Evolutionary conservation across 2,797 vertebrate species (phyloP).

Genomic region (Diceros bicornis): DNA sequence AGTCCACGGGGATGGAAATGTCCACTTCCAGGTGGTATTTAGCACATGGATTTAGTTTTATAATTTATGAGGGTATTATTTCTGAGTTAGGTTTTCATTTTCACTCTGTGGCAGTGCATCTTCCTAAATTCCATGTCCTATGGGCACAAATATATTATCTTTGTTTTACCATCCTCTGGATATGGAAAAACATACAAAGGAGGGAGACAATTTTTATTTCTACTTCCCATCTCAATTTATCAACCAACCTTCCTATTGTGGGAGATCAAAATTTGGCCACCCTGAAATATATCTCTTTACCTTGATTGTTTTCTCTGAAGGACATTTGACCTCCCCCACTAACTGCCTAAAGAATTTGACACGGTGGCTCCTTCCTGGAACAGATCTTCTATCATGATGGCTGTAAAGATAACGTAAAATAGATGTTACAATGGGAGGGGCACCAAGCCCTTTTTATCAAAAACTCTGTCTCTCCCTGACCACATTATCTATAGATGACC

Average conservation of each 20-base stretch:
- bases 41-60: neutral
- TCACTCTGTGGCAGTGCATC: neutral
- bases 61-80: neutral
- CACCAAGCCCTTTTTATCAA: no score
- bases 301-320: no score
- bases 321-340: no score
- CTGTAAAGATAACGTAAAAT: no score
- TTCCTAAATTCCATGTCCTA: constrained; percentile 26
- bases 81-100: constrained; percentile 43
- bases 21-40: neutral
- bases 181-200: constrained; percentile 1
- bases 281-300: no score
- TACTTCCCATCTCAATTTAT: constrained; percentile 51
- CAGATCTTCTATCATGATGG: no score
- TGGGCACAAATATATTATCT: neutral
- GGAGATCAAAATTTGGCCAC: no score
- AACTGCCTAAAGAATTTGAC: no score
- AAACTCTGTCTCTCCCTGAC: no score
- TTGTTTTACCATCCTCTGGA: neutral
- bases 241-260: constrained; percentile 1
- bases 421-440: no score
- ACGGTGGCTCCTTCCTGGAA: no score
- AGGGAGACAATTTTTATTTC: constrained; percentile 15
- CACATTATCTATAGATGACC: no score
- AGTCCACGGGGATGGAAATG: neutral